Base-by-base conservation (phyloP, 2,888 invertebrate genomes). In the Eupeodes luniger region DNA sequence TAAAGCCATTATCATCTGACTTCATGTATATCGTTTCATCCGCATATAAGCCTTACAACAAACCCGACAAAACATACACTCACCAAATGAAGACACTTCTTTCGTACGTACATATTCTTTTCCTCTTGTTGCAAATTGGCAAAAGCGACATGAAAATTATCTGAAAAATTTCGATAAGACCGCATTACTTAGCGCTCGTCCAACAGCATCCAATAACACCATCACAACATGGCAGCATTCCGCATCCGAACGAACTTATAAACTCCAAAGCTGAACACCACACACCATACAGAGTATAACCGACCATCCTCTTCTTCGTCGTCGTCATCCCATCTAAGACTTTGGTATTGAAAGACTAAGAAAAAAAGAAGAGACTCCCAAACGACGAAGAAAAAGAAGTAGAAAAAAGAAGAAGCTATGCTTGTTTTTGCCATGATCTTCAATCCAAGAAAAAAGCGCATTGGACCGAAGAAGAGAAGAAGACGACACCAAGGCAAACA, bases 81-180 rank as follows among this genome's bases (percentile, higher is more conserved):
- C 27, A 1, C 78, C 72, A 88, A 88, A 88, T 88, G 88, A 84
- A 88, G 88, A 88, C 75, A 84, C 88, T 70, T 59, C 88, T 70
- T 59, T n/a, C 57, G 34, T 72, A 53, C 77, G 47, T 16, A 27
- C 27, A 27, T 27, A 27, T 27, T 27, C 27, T 27, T 27, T 27
- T 64, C 16, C 78, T 81, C 74, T 76, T 87, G 89, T 81, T 85
- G 89, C 79, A 89, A 89, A 89, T 85, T 89, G 89, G 78, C 85
- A 78, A 82, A 66, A 82, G 81, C 85, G 79, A 89, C 89, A 89
- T 79, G 85, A 82, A 85, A 89, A 89, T 85, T 89, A 89, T 89
- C 89, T 89, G 85, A 85, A 85, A 89, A 89, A 89, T 89, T 81
- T 85, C 85, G 89, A 89, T 89, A 89, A 89, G 84, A 80, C 81